Percentiles rank a stretch among this genome's conserved stretches.
Conservation (phyloP, 2,888 invertebrate genomes). For the Phaonia tiefii region DNA sequence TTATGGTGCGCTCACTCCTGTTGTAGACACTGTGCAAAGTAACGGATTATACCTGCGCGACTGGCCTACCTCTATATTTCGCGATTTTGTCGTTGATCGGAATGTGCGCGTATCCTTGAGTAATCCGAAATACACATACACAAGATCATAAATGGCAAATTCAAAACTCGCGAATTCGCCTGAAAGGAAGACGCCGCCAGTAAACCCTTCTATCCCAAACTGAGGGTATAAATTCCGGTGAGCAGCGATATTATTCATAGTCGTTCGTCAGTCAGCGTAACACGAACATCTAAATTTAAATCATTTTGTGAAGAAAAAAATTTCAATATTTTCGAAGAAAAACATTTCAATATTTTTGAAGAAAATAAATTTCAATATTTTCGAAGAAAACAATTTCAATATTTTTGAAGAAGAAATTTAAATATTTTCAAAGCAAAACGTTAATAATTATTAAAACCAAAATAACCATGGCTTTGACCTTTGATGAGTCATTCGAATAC, state of each 20-base stretch:
- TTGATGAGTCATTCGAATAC: conserved; percentile 64
- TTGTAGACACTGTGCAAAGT: no score
- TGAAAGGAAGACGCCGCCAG: no score
- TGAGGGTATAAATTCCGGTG: conserved; percentile 1
- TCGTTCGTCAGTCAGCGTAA: conserved; percentile 2
- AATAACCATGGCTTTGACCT: conserved; percentile 17
- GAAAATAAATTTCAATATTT: no score
- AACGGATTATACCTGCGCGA: conserved; percentile 1
- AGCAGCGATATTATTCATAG: neutral
- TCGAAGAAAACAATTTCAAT: no score
- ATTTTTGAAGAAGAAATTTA: no score
- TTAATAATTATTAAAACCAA: no score
- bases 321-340: neutral
- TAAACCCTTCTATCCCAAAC: no score
- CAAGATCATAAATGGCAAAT: conserved; percentile 36
- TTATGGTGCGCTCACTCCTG: no score
- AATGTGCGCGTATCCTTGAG: neutral
- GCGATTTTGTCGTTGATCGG: no score
- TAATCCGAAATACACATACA: conserved; percentile 43
- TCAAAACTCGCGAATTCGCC: conserved; percentile 3
- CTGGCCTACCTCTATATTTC: neutral
- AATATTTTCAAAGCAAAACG: no score
- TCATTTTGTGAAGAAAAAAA: neutral
- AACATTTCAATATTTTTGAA: no score
- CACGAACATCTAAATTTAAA: neutral